Base-by-base conservation (phyloP, 2,113 vertebrate species). In the Macrotus californicus region DNA sequence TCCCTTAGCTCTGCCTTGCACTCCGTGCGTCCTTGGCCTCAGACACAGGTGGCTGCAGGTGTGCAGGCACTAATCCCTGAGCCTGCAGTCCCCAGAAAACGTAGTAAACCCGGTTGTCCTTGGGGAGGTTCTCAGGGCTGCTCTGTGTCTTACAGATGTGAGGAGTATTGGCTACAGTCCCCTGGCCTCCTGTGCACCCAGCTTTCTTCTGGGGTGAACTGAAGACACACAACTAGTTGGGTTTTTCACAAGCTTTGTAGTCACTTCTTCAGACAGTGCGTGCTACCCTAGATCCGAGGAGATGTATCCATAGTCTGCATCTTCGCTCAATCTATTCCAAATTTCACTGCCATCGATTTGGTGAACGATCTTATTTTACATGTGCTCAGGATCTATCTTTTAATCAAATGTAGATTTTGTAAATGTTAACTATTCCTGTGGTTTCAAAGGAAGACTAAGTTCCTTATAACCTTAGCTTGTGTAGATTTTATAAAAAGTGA, bases 141-240 rank as follows among this genome's bases (percentile, higher is more conserved):
- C 39, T 31, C 0, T 5, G 7, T 31, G 22, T 36, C 29, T 1
- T 61, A 12, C 36, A 56, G 43, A 26, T 19, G 29, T 22, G 26
- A 29, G 12, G 34, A 21, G 34, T 13, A 10, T 36, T 16, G 66
- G 16, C 26, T 41, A 7, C 66, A 29, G 52, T 19, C 6, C 64
- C 7, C 24, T 41, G n/a, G 3, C 3, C 39, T 41, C 64, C 21
- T 76, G 13, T 0, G 39, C 1, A n/a, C 13, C 8, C 36, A 6
- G 0, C 6, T 86, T 39, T 76, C 48, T n/a, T 76, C 41, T 36
- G 3, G 0, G 52, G 6, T 19, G 4, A 64, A n/a, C 26, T 2
- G 48, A 46, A 64, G 56, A 18, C 21, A 0, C 10, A 11, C 22
- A 22, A 39, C 2, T 16, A n/a, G 21, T 0, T 24, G 2, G 14